Conservation (phyloP, 2,797 vertebrate genomes). For the Scolopax rusticola region DNA sequence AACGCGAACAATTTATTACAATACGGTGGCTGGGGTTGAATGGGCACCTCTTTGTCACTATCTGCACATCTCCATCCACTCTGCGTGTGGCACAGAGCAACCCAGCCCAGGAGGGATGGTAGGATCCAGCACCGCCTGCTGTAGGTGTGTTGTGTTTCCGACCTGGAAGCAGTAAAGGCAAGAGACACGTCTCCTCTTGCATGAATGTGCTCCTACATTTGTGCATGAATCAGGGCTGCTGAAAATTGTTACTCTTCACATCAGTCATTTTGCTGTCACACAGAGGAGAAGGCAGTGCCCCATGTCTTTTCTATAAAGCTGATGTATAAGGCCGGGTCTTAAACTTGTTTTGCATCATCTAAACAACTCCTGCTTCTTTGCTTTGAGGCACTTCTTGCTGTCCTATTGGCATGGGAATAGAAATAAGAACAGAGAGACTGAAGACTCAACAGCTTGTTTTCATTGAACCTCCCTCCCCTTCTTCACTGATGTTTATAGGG, state of each 20-base stretch:
- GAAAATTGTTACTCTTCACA: background rate
- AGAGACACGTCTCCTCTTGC: background rate
- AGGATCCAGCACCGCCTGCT: background rate
- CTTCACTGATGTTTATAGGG: background rate
- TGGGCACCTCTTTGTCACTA: background rate
- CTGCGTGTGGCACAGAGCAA: background rate
- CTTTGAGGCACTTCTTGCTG: background rate
- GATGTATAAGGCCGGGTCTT: background rate
- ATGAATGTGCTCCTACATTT: background rate
- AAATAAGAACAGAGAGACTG: background rate
- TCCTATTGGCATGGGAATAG: background rate
- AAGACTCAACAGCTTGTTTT: background rate
- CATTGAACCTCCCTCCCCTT: background rate
- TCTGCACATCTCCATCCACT: background rate
- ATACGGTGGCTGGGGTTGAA: constrained; percentile 25
- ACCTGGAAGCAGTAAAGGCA: background rate
- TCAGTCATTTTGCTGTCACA: background rate
- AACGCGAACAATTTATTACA: constrained; percentile 59
- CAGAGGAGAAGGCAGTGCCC: rapidly evolving
- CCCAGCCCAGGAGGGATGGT: background rate
- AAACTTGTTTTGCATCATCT: background rate
- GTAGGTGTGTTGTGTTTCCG: background rate
- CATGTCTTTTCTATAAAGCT: background rate
- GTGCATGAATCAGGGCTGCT: background rate
- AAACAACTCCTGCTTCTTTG: background rate